These are phyloP conservation scores for Drosophila repletoides DNA, from an alignment of 1,140 invertebrate genomes.

Conservation along the genomic window DNA sequence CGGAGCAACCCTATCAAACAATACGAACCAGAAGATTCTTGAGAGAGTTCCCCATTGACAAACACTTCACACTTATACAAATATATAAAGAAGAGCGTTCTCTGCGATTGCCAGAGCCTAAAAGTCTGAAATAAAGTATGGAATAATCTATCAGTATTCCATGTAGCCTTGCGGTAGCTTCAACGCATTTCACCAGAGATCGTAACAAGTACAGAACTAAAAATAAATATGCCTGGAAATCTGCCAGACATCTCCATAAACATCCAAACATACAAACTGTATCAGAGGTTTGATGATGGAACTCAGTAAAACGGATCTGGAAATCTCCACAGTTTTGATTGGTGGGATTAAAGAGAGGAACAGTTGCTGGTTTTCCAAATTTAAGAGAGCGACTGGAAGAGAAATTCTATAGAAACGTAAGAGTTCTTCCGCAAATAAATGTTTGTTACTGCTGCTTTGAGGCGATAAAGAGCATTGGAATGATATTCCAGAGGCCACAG, in stretches of 20 bases:
- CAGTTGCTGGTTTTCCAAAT: constrained; percentile 51
- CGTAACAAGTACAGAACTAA: not conserved
- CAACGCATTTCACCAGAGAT: constrained; percentile 19
- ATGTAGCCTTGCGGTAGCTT: not conserved
- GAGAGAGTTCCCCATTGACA: too few species aligned
- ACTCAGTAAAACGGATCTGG: constrained; percentile 83
- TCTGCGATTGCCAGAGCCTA: constrained; percentile 10
- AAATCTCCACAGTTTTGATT: constrained; percentile 84
- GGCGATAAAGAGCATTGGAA: constrained; percentile 86
- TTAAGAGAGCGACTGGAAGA: not conserved
- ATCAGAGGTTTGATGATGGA: constrained; percentile 85
- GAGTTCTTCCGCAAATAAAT: not conserved
- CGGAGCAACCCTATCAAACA: too few species aligned
- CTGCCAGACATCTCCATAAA: constrained; percentile 84
- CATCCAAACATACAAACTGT: too few species aligned
- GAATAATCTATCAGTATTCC: constrained; percentile 16
- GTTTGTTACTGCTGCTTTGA: constrained; percentile 82
- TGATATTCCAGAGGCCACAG: too few species aligned
- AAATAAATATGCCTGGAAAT: constrained; percentile 48
- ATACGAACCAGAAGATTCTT: too few species aligned
- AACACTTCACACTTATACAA: too few species aligned
- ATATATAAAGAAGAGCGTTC: too few species aligned
- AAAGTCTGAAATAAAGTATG: constrained; percentile 16
- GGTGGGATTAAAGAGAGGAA: constrained; percentile 81
- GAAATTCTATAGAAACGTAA: not conserved